Evolutionary conservation across 2,888 invertebrate species (phyloP).

Genomic region (Ommatoiulus sabulosus): DNA sequence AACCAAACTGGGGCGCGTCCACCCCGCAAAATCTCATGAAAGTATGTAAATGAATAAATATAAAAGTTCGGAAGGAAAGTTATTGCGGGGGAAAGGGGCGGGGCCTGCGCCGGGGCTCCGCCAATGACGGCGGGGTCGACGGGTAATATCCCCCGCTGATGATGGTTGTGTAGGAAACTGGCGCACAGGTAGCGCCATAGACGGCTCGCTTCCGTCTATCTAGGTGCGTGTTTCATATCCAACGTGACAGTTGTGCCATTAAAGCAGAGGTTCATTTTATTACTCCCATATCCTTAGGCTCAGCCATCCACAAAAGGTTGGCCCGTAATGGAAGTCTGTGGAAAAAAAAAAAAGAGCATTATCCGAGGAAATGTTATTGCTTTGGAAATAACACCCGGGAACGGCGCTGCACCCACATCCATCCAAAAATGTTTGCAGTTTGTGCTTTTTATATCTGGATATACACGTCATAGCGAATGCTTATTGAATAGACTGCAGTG

Average conservation of each 20-base stretch:
- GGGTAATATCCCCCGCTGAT: too few relatives aligned
- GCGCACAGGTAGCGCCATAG: slow-evolving; percentile 20
- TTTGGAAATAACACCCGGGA: slow-evolving; percentile 53
- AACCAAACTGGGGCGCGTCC: background rate
- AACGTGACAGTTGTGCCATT: slow-evolving; percentile 52
- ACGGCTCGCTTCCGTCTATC: background rate
- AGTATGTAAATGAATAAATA: slow-evolving; percentile 1
- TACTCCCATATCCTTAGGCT: slow-evolving; percentile 52
- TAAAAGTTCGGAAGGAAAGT: background rate
- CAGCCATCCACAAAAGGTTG: slow-evolving; percentile 52
- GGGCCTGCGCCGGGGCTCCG: background rate
- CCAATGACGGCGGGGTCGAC: background rate
- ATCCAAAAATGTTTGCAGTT: slow-evolving; percentile 53
- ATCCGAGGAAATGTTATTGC: slow-evolving; percentile 56
- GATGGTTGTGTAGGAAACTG: too few relatives aligned
- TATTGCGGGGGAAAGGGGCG: background rate
- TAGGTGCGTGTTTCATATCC: slow-evolving; percentile 38
- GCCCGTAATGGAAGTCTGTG: slow-evolving; percentile 51
- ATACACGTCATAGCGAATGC: slow-evolving; percentile 45
- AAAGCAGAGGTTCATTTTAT: slow-evolving; percentile 52
- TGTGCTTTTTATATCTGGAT: slow-evolving; percentile 50
- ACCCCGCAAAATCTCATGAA: background rate
- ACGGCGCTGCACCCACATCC: slow-evolving; percentile 25
- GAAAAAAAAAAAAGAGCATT: slow-evolving; percentile 50
- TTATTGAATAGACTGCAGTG: slow-evolving; percentile 55